Percentiles rank a stretch among this genome's conserved stretches.
These are phyloP conservation scores for Tokudaia muenninki DNA, from an alignment of 2,797 vertebrate genomes.

Conservation along the genomic window DNA sequence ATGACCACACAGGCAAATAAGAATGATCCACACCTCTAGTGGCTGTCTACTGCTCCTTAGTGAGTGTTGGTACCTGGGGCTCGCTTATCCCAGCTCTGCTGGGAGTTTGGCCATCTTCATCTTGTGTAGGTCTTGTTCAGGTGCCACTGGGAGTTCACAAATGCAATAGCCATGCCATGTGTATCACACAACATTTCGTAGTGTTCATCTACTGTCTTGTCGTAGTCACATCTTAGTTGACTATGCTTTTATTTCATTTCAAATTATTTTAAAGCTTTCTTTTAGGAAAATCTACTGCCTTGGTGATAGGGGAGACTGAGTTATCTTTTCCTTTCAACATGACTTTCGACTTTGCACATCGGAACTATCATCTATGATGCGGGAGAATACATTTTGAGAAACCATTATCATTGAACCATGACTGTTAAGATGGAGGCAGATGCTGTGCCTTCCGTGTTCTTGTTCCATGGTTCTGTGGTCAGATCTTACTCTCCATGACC, in stretches of 20 bases:
- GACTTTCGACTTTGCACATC: background rate
- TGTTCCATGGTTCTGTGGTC: background rate
- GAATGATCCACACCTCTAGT: background rate
- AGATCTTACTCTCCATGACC: accelerated
- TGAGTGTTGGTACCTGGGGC: background rate
- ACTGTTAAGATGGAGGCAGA: background rate
- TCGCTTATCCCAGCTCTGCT: background rate
- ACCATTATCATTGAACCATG: background rate
- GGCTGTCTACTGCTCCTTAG: background rate
- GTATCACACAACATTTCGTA: no score
- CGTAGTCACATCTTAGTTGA: background rate
- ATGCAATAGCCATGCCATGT: no score
- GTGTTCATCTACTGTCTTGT: background rate
- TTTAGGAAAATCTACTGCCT: background rate
- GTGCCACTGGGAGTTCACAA: background rate
- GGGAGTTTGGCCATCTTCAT: background rate
- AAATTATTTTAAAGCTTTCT: background rate
- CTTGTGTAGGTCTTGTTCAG: background rate
- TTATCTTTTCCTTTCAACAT: background rate
- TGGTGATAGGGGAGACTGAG: accelerated
- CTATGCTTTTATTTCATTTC: background rate
- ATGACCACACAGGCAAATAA: background rate
- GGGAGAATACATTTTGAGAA: background rate
- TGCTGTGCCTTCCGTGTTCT: background rate
- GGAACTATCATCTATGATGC: background rate